Evolutionary conservation across 2,113 vertebrate genomes (phyloP).

Genomic region (Gobiocypris rarus): DNA sequence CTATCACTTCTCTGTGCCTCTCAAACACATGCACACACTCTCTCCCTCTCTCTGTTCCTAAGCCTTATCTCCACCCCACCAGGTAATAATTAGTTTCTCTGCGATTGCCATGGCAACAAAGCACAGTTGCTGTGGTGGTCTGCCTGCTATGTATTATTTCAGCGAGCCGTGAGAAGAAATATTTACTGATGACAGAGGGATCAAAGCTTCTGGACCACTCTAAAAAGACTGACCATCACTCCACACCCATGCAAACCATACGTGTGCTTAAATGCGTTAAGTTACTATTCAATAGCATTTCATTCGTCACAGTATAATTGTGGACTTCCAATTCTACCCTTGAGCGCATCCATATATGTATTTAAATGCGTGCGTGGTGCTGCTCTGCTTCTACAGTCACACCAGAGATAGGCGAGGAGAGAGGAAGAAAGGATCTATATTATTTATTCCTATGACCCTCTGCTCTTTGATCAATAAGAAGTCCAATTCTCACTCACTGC

Average conservation of each 20-base stretch:
- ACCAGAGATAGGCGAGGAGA: slow-evolving; percentile 41
- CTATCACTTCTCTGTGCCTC: slow-evolving; percentile 38
- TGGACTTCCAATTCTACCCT: slow-evolving; percentile 1
- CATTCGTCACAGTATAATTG: background rate
- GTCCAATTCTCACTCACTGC: slow-evolving; percentile 11
- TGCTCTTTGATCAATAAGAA: slow-evolving; percentile 34
- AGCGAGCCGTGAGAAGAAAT: slow-evolving; percentile 46
- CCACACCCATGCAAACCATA: background rate
- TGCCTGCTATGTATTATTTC: slow-evolving; percentile 71
- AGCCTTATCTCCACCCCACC: slow-evolving; percentile 72
- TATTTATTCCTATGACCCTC: slow-evolving; percentile 39
- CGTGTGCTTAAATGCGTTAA: background rate
- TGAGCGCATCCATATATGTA: background rate
- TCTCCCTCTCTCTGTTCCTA: slow-evolving; percentile 31
- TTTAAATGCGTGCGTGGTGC: background rate
- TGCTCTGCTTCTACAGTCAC: background rate
- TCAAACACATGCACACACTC: slow-evolving; percentile 9
- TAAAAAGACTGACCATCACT: background rate
- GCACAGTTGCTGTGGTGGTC: slow-evolving; percentile 61
- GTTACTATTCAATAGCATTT: background rate
- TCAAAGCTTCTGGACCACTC: slow-evolving; percentile 35
- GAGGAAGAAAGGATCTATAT: slow-evolving; percentile 47
- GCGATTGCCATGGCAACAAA: slow-evolving; percentile 78
- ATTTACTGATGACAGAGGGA: slow-evolving; percentile 33
- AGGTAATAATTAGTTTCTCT: slow-evolving; percentile 78